These are phyloP conservation scores for Lepidothrix coronata DNA, from an alignment of 2,113 vertebrate genomes.

Conservation along the genomic window DNA sequence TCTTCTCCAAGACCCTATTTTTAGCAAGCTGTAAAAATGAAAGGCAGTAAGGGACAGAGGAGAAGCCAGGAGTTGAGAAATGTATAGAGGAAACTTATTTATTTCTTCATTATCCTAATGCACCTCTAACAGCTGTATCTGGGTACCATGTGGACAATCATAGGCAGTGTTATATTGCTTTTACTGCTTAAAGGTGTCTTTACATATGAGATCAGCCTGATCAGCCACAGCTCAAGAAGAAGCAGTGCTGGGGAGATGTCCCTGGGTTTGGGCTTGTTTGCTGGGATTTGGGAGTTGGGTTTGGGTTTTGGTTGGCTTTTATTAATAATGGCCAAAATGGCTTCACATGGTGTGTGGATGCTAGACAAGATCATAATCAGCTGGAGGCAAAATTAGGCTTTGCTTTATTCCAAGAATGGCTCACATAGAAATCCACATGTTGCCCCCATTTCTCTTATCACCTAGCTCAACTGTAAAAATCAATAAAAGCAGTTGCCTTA, in stretches of 20 bases:
- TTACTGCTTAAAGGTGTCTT: neutral
- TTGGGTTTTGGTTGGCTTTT: too few relatives aligned
- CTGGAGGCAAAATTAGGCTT: neutral
- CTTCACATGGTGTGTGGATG: accelerated
- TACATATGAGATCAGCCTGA: neutral
- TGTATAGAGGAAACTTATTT: accelerated
- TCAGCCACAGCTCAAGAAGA: neutral
- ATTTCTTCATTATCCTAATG: neutral
- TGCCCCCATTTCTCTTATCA: neutral
- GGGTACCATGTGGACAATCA: accelerated
- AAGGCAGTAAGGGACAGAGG: neutral
- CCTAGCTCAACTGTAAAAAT: neutral
- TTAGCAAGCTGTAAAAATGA: constrained; percentile 36
- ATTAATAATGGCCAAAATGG: neutral
- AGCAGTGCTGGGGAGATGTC: accelerated
- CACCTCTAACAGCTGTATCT: neutral
- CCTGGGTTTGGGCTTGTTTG: neutral
- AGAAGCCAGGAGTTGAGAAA: neutral
- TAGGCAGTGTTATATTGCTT: accelerated
- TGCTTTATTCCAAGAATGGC: neutral
- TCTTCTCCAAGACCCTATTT: constrained; percentile 19
- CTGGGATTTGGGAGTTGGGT: neutral
- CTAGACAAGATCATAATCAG: neutral
- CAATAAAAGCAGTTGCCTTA: neutral
- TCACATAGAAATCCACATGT: neutral